Conservation (phyloP, 2,888 invertebrate genomes). For the Fissipunctia ypsillon region DNA sequence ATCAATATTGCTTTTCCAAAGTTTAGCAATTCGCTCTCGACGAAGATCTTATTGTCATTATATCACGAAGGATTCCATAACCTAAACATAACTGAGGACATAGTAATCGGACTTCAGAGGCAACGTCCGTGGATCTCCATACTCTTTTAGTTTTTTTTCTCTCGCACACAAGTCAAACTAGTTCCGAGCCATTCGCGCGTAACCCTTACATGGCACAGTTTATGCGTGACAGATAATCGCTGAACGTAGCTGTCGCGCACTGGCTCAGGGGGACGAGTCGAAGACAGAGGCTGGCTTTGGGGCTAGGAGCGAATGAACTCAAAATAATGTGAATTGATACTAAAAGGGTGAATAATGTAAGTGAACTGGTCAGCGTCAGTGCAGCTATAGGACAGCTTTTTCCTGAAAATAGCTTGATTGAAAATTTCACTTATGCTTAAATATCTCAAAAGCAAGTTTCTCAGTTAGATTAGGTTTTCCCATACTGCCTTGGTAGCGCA, state of each 20-base stretch:
- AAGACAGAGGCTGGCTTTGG: not conserved
- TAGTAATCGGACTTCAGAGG: slow-evolving; percentile 40
- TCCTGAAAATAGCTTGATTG: not conserved
- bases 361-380: not conserved
- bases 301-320: not conserved
- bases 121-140: slow-evolving; percentile 48
- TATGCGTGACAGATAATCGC: slow-evolving; percentile 58
- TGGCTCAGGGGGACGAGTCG: not conserved
- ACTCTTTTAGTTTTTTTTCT: slow-evolving; percentile 51
- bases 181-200: slow-evolving; percentile 58
- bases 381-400: too few species aligned
- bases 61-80: slow-evolving; percentile 27
- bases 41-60: slow-evolving; percentile 10
- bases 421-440: not conserved
- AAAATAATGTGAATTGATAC: not conserved
- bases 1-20: not conserved
- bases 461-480: not conserved
- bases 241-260: slow-evolving; percentile 49
- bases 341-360: not conserved
- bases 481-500: not conserved
- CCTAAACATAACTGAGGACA: slow-evolving; percentile 47
- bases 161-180: slow-evolving; percentile 67
- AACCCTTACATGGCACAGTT: slow-evolving; percentile 65
- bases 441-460: not conserved
- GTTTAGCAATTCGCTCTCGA: not conserved